Evolutionary conservation across 2,888 invertebrate genomes (phyloP).

Genomic region (Pogonocherus hispidulus): DNA sequence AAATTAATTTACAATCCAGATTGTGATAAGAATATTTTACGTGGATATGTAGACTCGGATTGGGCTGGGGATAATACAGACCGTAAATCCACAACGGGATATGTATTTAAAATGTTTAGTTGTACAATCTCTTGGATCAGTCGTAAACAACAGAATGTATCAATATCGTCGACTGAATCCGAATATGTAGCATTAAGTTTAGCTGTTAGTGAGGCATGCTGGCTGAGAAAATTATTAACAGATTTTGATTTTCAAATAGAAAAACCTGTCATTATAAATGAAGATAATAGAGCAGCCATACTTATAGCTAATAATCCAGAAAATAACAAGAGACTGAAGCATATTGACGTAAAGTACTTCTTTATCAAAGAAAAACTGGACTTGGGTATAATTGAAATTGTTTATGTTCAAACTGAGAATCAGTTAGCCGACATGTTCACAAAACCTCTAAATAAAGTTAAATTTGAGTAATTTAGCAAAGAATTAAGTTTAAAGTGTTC

Average conservation of each 20-base stretch:
- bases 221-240: not conserved
- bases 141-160: slow-evolving; percentile 5
- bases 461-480: slow-evolving; percentile 27
- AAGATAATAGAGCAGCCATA: not conserved
- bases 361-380: slow-evolving; percentile 41
- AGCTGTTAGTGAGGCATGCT: slow-evolving; percentile 13
- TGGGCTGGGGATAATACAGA: slow-evolving; percentile 37
- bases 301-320: not conserved
- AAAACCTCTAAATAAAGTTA: no score
- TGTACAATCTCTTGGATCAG: slow-evolving; percentile 6
- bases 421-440: slow-evolving; percentile 43
- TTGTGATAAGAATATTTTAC: not conserved
- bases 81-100: slow-evolving; percentile 33
- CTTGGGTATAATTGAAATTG: slow-evolving; percentile 21
- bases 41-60: slow-evolving; percentile 40
- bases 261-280: no score
- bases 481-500: slow-evolving; percentile 12
- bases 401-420: slow-evolving; percentile 36
- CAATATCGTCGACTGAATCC: slow-evolving; percentile 26
- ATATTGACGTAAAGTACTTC: slow-evolving; percentile 38
- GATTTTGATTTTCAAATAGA: not conserved
- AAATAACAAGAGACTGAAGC: slow-evolving; percentile 17
- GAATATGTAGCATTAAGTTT: slow-evolving; percentile 27
- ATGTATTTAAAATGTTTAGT: slow-evolving; percentile 7
- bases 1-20: not conserved